Percentiles rank a stretch among this genome's conserved stretches.
Evolutionary conservation across 2,888 invertebrate species (phyloP).

Genomic region (Toxonevra muliebris): DNA sequence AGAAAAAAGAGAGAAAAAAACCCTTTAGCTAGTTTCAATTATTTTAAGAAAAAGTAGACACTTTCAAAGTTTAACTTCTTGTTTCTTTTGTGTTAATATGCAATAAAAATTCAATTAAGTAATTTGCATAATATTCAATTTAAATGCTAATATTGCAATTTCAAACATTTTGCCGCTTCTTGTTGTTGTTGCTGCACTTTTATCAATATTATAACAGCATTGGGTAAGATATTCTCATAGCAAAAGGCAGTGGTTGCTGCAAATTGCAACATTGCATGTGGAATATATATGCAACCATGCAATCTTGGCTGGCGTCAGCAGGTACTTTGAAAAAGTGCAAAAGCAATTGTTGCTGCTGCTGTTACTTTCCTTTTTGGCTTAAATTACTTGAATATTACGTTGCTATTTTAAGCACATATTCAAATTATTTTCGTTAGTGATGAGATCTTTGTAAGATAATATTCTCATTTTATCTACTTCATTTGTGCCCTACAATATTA

Average conservation of each 20-base stretch:
- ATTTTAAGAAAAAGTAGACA: background rate
- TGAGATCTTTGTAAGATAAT: too few relatives aligned
- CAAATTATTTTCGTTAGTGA: too few relatives aligned
- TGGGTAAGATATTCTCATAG: background rate
- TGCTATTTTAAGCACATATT: too few relatives aligned
- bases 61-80: background rate
- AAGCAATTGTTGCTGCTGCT: too few relatives aligned
- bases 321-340: too few relatives aligned
- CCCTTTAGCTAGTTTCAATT: background rate
- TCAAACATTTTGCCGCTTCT: background rate
- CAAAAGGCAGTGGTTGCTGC: background rate
- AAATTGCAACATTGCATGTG: background rate
- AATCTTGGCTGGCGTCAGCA: too few relatives aligned
- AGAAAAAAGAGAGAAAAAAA: constrained; percentile 44
- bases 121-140: constrained; percentile 28
- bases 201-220: background rate
- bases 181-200: background rate
- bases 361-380: too few relatives aligned
- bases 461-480: too few relatives aligned
- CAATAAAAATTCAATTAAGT: constrained; percentile 7
- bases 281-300: too few relatives aligned
- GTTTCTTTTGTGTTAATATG: background rate
- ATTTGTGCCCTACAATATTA: too few relatives aligned
- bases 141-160: constrained; percentile 22
- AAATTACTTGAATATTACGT: too few relatives aligned